Base-by-base conservation (phyloP, 2,888 invertebrate species). In the Amphipyra tragopoginis region DNA sequence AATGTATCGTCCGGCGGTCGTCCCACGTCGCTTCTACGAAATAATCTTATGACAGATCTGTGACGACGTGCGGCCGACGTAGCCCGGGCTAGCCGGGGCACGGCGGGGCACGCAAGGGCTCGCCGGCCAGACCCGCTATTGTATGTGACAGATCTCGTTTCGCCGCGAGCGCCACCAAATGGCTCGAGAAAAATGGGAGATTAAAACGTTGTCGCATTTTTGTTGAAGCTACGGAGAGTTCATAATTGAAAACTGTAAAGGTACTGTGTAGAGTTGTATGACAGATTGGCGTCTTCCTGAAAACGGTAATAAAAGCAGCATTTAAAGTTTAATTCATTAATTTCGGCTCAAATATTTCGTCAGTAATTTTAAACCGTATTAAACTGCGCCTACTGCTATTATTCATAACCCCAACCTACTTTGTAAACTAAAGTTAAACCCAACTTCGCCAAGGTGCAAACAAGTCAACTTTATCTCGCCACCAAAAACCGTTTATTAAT, bases 131-230 rank as follows among this genome's bases (percentile, higher is more conserved):
- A 29, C 49, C 45, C 55, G 40, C 47, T 59, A 64, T 65, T 70
- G 72, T 71, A 54, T 67, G 66, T 77, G 72, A 77, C 79, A 78
- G 74, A 48, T 69, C 65, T 69, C 62, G 59, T 75, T 65, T 52
- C 36, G 44, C 66, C 63, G 61, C 63, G 51, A 56, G 62, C 60
- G 45, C 56, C 51, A 63, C 60, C 39, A 57, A 77, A 66, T 74
- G 72, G 60, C 47, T 53, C 65, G 62, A 67, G 56, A 60, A 70
- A 66, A 76, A 75, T 72, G 48, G n/a, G 61, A 59, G 69, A 75
- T 72, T 75, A 66, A 68, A 71, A 68, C 47, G 60, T 52, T 61
- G 44, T 58, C 26, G 55, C 57, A 54, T 68, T 75, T 63, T 50
- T 56, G 49, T 39, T 57, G 44, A 64, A 42, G 33, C 47, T 7